Evolutionary conservation across 2,888 invertebrate species (phyloP).

Genomic region (Plebejus melissa): DNA sequence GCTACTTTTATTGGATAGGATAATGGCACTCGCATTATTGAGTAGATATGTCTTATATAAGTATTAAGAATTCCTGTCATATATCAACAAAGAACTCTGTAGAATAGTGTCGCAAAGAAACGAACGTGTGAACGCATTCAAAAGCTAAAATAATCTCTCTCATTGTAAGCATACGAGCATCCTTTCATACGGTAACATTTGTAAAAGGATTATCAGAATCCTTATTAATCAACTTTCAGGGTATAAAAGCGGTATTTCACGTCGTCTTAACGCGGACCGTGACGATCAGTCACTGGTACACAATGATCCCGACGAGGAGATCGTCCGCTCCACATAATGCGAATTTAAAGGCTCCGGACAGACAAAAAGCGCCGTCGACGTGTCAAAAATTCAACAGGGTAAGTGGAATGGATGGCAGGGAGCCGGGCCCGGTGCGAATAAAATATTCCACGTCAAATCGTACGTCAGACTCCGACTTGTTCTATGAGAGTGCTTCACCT

Average conservation of each 20-base stretch:
- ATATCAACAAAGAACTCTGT: not conserved
- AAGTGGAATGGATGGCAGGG: conserved; percentile 76
- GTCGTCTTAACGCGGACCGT: conserved; percentile 38
- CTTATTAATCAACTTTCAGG: conserved; percentile 15
- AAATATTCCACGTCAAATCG: conserved; percentile 77
- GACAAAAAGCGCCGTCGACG: conserved; percentile 62
- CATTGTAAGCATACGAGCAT: not conserved
- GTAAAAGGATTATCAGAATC: conserved; percentile 16
- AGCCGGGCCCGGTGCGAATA: conserved; percentile 57
- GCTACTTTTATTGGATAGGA: not conserved
- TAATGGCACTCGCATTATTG: not conserved
- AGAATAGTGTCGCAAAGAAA: not conserved
- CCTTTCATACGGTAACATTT: not conserved
- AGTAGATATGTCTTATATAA: not conserved
- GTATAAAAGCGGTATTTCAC: conserved; percentile 35
- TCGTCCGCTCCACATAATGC: conserved; percentile 51
- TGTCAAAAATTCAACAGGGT: conserved; percentile 78
- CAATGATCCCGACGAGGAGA: conserved; percentile 45
- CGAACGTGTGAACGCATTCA: not conserved
- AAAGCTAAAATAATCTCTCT: not conserved
- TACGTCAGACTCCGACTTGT: conserved; percentile 75
- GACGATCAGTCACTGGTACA: conserved; percentile 41
- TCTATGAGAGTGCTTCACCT: conserved; percentile 68
- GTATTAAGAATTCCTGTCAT: not conserved
- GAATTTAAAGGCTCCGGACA: conserved; percentile 67